Conservation (phyloP, 2,888 invertebrate genomes). For the Pseudococcus jackbeardsleyi region DNA sequence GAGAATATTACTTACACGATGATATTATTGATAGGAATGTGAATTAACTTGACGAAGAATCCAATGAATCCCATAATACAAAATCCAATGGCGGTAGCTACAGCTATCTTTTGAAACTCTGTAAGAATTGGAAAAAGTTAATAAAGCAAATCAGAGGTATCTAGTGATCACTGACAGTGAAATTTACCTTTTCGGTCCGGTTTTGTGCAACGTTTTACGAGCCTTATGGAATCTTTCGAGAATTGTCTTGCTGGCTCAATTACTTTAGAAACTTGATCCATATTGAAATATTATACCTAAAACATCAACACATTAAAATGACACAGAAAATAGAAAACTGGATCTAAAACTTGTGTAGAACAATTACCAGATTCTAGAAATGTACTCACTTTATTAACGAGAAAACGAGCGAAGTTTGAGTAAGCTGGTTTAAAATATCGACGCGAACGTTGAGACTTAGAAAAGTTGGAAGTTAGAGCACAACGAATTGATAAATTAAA, state of each 20-base stretch:
- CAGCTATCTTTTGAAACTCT: conserved; percentile 99
- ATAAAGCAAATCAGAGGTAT: conserved; percentile 65
- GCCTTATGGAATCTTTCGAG: conserved; percentile 96
- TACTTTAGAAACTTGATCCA: conserved; percentile 97
- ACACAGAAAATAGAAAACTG: neutral
- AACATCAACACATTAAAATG: neutral
- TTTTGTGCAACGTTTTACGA: conserved; percentile 99
- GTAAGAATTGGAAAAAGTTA: conserved; percentile 69
- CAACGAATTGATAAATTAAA: neutral
- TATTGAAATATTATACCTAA: conserved; percentile 70
- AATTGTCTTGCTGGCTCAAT: conserved; percentile 97
- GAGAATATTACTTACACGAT: conserved; percentile 84
- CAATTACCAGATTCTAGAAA: neutral
- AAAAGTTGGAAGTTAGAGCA: neutral
- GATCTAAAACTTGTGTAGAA: neutral
- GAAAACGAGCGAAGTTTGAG: neutral
- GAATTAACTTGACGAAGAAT: conserved; percentile 99
- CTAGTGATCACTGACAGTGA: neutral
- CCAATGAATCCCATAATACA: conserved; percentile 99
- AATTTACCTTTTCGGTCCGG: conserved; percentile 94
- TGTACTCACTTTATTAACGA: conserved; percentile 1
- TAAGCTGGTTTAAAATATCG: neutral
- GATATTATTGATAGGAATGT: conserved; percentile 98
- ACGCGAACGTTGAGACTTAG: neutral
- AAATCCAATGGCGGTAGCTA: conserved; percentile 99